Conservation (phyloP, 2,113 vertebrate genomes). For the Ochotona curzoniae region DNA sequence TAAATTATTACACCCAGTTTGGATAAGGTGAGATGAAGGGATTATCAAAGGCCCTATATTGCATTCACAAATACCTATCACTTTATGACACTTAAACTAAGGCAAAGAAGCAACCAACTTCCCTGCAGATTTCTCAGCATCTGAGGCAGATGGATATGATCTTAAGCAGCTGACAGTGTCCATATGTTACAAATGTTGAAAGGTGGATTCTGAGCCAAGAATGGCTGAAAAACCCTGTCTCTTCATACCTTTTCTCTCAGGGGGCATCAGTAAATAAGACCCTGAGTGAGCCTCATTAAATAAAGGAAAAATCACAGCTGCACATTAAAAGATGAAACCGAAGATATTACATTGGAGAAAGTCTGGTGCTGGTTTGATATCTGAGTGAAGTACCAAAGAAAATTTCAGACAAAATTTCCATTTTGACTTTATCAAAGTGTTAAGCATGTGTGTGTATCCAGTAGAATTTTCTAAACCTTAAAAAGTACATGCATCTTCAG, state of each 20-base stretch:
- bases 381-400: constrained; percentile 46
- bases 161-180: constrained; percentile 80
- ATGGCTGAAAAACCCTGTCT: constrained; percentile 74
- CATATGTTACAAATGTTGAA: constrained; percentile 83
- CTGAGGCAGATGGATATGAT: constrained; percentile 82
- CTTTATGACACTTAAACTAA: constrained; percentile 58
- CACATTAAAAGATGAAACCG: constrained; percentile 42
- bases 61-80: constrained; percentile 58
- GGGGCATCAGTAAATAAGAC: constrained; percentile 54
- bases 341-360: background rate
- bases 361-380: constrained; percentile 38
- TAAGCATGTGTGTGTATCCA: constrained; percentile 7
- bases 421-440: constrained; percentile 42
- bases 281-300: constrained; percentile 62
- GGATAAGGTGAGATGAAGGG: constrained; percentile 54
- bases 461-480: background rate
- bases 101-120: constrained; percentile 71
- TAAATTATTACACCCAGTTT: constrained; percentile 24
- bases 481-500: background rate
- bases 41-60: constrained; percentile 43
- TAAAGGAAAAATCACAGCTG: constrained; percentile 41
- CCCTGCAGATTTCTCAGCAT: constrained; percentile 72
- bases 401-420: constrained; percentile 59
- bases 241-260: constrained; percentile 50
- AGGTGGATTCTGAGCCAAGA: constrained; percentile 76